Conservation (phyloP, 1,140 invertebrate species). For the Ganaspis sp. region DNA sequence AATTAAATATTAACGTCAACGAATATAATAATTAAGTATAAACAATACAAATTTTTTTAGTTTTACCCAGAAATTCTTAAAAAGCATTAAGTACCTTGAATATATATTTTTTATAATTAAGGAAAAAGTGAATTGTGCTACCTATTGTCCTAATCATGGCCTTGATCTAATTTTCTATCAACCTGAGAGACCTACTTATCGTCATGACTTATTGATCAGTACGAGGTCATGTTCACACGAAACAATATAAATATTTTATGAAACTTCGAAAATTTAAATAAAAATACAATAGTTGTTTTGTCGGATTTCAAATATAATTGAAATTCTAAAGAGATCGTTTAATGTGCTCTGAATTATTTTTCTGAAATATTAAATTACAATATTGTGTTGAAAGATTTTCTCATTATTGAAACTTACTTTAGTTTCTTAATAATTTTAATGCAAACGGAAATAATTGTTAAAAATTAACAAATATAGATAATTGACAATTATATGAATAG, state of each 20-base stretch:
- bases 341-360: neutral
- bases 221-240: slow-evolving; percentile 8
- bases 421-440: neutral
- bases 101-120: neutral
- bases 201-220: neutral
- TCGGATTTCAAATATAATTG: neutral
- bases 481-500: neutral
- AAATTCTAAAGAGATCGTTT: neutral
- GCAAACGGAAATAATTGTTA: neutral
- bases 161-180: slow-evolving; percentile 10
- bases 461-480: neutral
- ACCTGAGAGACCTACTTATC: slow-evolving; percentile 7
- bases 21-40: neutral
- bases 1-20: too few relatives aligned
- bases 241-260: neutral
- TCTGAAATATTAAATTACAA: neutral
- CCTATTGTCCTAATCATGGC: slow-evolving; percentile 12
- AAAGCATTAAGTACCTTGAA: too few relatives aligned
- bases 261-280: neutral
- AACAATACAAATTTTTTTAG: too few relatives aligned
- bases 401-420: neutral
- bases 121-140: neutral
- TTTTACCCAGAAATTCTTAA: too few relatives aligned
- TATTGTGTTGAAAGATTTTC: neutral
- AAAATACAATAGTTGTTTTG: neutral